These are phyloP conservation scores for Habrosyne pyritoides DNA, from an alignment of 2,888 invertebrate genomes.

Conservation along the genomic window DNA sequence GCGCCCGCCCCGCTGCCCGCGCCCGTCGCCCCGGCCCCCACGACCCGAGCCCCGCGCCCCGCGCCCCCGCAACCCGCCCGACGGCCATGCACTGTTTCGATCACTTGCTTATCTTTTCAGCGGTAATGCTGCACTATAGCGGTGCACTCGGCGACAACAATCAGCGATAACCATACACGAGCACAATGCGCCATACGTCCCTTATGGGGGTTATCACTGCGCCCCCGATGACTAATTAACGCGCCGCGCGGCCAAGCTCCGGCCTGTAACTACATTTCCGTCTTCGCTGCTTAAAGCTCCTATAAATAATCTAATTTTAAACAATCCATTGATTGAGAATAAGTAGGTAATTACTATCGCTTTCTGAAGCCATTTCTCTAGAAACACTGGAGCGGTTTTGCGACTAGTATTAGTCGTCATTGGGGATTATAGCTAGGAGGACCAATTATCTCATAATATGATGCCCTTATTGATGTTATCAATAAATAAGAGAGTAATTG, in stretches of 20 bases:
- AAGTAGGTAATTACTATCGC: too few relatives aligned
- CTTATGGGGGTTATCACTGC: neutral
- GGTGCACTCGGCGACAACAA: constrained; percentile 48
- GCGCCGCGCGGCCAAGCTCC: neutral
- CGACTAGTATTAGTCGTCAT: too few relatives aligned
- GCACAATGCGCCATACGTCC: constrained; percentile 13
- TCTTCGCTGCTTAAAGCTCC: neutral
- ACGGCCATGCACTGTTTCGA: constrained; percentile 75
- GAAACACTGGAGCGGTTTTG: too few relatives aligned
- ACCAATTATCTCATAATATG: too few relatives aligned
- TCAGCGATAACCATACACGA: constrained; percentile 26
- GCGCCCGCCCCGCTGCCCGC: constrained; percentile 55
- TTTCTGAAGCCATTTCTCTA: too few relatives aligned
- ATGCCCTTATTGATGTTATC: too few relatives aligned
- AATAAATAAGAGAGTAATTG: too few relatives aligned
- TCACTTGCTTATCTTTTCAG: constrained; percentile 79
- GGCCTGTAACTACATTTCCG: neutral
- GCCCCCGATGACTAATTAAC: neutral
- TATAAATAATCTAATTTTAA: too few relatives aligned
- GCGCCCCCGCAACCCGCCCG: constrained; percentile 36
- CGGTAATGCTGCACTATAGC: constrained; percentile 73
- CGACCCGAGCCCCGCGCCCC: constrained; percentile 36
- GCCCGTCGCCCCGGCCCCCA: constrained; percentile 20
- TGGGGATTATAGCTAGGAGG: too few relatives aligned
- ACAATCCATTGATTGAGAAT: too few relatives aligned